Conservation (phyloP, 2,113 vertebrate species). For the Cromileptes altivelis region DNA sequence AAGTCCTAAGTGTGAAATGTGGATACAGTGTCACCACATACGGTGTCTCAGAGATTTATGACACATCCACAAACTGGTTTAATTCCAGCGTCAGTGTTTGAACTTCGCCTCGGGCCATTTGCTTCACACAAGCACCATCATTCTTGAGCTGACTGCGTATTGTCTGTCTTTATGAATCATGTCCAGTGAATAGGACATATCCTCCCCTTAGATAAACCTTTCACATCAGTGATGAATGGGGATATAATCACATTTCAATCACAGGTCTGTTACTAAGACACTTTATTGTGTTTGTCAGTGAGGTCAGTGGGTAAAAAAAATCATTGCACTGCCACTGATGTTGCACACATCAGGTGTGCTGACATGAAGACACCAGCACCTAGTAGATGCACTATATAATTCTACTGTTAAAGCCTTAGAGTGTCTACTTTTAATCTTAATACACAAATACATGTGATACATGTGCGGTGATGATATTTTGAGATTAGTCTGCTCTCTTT, state of each 20-base stretch:
- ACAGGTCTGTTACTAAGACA: constrained; percentile 38
- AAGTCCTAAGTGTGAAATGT: constrained; percentile 76
- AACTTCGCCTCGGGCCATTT: constrained; percentile 75
- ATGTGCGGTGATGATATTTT: not conserved
- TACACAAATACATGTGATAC: not conserved
- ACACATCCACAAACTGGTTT: constrained; percentile 73
- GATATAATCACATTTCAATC: constrained; percentile 66
- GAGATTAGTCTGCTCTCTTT: not conserved
- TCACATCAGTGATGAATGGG: constrained; percentile 69
- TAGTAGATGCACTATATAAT: not conserved
- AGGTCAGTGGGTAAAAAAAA: constrained; percentile 32
- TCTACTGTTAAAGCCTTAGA: not conserved
- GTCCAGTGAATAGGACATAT: constrained; percentile 55
- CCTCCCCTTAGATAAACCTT: constrained; percentile 75
- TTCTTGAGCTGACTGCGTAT: constrained; percentile 65
- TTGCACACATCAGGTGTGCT: not conserved
- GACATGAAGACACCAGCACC: not conserved
- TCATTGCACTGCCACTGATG: constrained; percentile 4
- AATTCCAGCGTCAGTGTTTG: constrained; percentile 75
- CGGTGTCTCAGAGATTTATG: constrained; percentile 79
- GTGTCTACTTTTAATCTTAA: not conserved
- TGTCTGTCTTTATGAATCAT: constrained; percentile 70
- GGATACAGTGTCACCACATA: constrained; percentile 60
- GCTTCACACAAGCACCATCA: constrained; percentile 79
- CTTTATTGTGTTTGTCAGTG: constrained; percentile 46